Conservation (phyloP, 2,113 vertebrate genomes). For the Gambusia holbrooki region DNA sequence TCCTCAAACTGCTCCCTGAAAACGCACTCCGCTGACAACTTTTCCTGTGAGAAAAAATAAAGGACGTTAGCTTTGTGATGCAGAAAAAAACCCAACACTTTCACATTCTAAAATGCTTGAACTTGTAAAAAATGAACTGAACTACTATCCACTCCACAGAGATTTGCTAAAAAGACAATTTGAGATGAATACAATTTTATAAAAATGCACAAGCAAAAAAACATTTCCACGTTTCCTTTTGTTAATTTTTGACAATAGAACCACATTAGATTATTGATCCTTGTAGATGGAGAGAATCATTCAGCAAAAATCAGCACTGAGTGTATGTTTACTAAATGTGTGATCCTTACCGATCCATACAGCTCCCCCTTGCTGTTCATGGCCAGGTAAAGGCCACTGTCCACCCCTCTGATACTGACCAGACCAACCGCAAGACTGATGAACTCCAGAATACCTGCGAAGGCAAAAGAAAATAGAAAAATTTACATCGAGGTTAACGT, state of each 20-base stretch:
- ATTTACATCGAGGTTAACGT: neutral
- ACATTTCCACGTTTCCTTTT: too few relatives aligned
- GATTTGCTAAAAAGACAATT: neutral
- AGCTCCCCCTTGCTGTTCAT: slow-evolving; percentile 96
- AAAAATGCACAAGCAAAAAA: too few relatives aligned
- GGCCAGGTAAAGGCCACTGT: slow-evolving; percentile 96
- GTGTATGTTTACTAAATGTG: neutral
- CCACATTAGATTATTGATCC: too few relatives aligned
- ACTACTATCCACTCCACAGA: neutral
- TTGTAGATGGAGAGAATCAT: too few relatives aligned
- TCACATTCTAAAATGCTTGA: neutral
- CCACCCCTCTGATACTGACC: slow-evolving; percentile 98
- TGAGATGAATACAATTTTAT: too few relatives aligned
- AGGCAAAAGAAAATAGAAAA: slow-evolving; percentile 12
- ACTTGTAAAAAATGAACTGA: neutral
- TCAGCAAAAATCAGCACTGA: too few relatives aligned
- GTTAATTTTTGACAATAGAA: too few relatives aligned
- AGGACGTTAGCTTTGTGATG: slow-evolving; percentile 16
- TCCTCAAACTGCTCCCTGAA: slow-evolving; percentile 99
- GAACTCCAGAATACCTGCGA: slow-evolving; percentile 97
- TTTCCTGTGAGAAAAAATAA: slow-evolving; percentile 82
- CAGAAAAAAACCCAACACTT: slow-evolving; percentile 41
- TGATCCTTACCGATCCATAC: slow-evolving; percentile 94
- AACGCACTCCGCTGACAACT: slow-evolving; percentile 93
- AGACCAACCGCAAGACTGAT: slow-evolving; percentile 98